Percentiles rank a stretch among this genome's conserved stretches.
Conservation (phyloP, 2,113 vertebrate species). For the Hippocampus zosterae region DNA sequence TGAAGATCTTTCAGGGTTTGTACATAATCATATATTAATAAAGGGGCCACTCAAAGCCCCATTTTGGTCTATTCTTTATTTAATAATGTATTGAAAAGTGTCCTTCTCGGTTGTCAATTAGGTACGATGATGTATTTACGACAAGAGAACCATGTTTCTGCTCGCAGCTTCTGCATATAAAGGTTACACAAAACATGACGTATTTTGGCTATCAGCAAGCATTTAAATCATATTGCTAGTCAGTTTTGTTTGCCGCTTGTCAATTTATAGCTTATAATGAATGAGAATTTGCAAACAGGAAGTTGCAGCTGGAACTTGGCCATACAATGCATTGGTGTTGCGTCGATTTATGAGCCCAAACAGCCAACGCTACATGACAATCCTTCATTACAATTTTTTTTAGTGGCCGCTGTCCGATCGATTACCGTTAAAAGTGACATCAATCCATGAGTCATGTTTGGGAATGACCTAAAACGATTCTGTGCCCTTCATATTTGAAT, state of each 20-base stretch:
- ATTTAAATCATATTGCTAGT: neutral
- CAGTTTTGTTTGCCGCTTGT: neutral
- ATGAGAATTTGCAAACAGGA: neutral
- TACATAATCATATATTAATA: too few relatives aligned
- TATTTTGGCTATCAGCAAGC: neutral
- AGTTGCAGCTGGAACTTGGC: neutral
- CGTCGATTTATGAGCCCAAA: neutral
- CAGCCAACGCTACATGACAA: neutral
- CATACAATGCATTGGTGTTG: neutral
- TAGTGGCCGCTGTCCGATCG: neutral
- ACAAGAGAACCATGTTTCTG: neutral
- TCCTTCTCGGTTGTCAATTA: neutral
- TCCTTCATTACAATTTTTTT: neutral
- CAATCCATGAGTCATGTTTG: constrained; percentile 1
- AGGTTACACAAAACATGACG: neutral
- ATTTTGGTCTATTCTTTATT: neutral
- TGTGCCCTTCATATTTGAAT: neutral
- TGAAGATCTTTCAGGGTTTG: too few relatives aligned
- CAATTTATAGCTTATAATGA: neutral
- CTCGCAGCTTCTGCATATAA: neutral
- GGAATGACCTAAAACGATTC: neutral
- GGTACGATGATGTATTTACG: neutral
- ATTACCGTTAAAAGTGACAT: neutral
- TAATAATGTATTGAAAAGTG: neutral
- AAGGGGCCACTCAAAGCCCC: too few relatives aligned